These are phyloP conservation scores for Nothoprocta perdicaria DNA, from an alignment of 2,113 vertebrate species.

Conservation along the genomic window DNA sequence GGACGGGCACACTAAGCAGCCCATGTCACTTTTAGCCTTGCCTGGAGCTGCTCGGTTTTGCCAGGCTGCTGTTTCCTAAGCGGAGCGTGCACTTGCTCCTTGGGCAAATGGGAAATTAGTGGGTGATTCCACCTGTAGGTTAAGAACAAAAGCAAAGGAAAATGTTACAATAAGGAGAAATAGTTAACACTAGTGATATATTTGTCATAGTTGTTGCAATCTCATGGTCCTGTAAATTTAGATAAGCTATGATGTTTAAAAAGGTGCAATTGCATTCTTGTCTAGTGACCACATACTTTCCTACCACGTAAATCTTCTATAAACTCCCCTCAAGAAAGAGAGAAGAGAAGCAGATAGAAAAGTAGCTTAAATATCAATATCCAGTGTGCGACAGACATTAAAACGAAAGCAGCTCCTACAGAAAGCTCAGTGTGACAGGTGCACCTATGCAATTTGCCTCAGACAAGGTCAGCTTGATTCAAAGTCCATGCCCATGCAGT, in stretches of 20 bases:
- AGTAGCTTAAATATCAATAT: constrained; percentile 26
- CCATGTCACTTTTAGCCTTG: background rate
- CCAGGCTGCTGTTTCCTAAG: background rate
- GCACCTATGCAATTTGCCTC: background rate
- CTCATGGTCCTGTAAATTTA: background rate
- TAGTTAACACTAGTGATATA: background rate
- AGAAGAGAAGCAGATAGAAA: background rate
- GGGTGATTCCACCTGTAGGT: background rate
- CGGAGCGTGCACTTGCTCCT: background rate
- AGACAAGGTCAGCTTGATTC: background rate
- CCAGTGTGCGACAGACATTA: background rate
- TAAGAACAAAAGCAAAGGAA: constrained; percentile 12
- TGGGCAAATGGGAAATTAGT: background rate
- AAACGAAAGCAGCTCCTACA: background rate
- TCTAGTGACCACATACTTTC: background rate
- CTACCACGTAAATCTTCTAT: background rate
- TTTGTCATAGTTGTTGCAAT: constrained; percentile 1
- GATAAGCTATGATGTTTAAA: background rate
- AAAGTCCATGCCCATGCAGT: background rate
- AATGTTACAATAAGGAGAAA: background rate
- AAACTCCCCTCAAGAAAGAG: background rate
- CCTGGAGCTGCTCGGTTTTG: background rate
- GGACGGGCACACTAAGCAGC: background rate
- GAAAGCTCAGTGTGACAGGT: constrained; percentile 16
- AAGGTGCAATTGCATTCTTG: background rate